Percentiles rank a stretch among this genome's conserved stretches.
phyloP scores from a whole-genome alignment of 2,113 vertebrate species.

The Amblyornis subalaris region DNA sequence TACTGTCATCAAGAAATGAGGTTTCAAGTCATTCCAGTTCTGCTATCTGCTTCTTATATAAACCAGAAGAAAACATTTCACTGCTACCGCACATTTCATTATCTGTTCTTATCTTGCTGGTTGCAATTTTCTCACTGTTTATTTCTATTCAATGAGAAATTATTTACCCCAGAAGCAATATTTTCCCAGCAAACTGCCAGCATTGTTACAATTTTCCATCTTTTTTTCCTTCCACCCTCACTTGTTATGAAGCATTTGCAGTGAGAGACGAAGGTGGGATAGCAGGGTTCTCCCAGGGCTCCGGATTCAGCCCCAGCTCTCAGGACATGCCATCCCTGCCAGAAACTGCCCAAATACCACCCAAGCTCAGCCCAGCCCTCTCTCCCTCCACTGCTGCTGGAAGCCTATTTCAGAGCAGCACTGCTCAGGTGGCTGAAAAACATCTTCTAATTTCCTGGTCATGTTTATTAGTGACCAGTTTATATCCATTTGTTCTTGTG shows the following conservation, averaged over 20 bases:
- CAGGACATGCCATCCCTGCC: background rate
- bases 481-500: slow-evolving; percentile 12
- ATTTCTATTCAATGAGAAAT: background rate
- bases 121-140: background rate
- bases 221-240: background rate
- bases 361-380: background rate
- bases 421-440: slow-evolving; percentile 36
- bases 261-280: background rate
- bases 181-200: background rate
- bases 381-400: background rate
- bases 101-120: background rate
- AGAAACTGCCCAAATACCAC: background rate
- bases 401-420: background rate
- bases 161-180: background rate
- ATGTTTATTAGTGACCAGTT: slow-evolving; percentile 5
- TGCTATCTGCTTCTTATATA: background rate
- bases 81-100: background rate
- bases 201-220: background rate
- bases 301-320: background rate
- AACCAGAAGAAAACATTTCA: background rate
- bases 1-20: background rate
- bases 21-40: background rate
- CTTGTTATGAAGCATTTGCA: background rate
- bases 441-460: slow-evolving; percentile 16
- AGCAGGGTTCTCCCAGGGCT: background rate